phyloP scores from a whole-genome alignment of 2,113 vertebrate species.

The Formicarius rufipectus region DNA sequence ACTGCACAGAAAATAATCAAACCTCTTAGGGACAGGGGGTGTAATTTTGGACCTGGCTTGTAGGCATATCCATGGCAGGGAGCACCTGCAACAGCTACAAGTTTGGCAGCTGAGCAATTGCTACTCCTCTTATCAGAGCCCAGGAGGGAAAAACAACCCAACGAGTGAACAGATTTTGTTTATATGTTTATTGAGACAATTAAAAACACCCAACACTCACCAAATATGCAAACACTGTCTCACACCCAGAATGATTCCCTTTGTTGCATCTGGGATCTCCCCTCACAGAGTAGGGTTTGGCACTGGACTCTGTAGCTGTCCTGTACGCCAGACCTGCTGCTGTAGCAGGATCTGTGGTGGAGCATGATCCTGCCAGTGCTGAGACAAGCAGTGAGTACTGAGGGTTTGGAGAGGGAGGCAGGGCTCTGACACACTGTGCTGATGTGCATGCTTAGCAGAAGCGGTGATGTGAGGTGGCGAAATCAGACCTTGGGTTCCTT shows the following conservation, averaged over 20 bases:
- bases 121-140: neutral
- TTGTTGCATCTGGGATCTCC: neutral
- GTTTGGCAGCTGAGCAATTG: neutral
- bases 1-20: neutral
- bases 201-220: neutral
- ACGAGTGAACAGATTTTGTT: slow-evolving; percentile 41
- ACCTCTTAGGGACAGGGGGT: neutral
- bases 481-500: neutral
- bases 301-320: neutral
- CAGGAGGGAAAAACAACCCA: neutral
- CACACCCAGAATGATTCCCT: neutral
- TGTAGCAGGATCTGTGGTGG: neutral
- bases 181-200: slow-evolving; percentile 55
- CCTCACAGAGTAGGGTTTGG: neutral
- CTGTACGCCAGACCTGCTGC: accelerated
- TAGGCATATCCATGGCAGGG: neutral
- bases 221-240: neutral
- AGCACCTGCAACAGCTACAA: neutral
- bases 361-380: neutral
- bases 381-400: accelerated
- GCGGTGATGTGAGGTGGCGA: neutral
- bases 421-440: neutral
- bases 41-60: neutral
- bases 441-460: neutral
- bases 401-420: neutral